A percentile compares a stretch with the other conserved stretches of the same genome.
Conservation (phyloP, 2,888 invertebrate genomes). For the Labia minor region DNA sequence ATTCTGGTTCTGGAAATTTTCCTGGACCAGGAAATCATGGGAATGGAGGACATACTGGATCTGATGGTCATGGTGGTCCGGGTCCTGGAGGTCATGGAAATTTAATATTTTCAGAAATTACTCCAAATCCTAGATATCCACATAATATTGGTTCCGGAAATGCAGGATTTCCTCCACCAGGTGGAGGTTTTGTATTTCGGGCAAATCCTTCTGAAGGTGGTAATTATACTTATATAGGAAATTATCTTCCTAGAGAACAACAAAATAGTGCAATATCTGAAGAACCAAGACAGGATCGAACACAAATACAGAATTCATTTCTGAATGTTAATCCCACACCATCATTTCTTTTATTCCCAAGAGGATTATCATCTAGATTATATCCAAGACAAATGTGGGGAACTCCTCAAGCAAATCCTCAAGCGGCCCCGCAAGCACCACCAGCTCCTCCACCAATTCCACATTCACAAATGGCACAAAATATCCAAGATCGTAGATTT, state of each 20-base stretch:
- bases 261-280: too few relatives aligned
- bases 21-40: neutral
- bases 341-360: neutral
- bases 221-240: too few relatives aligned
- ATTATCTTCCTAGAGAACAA: too few relatives aligned
- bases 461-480: constrained; percentile 29
- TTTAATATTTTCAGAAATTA: too few relatives aligned
- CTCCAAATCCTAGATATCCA: neutral
- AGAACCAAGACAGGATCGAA: too few relatives aligned
- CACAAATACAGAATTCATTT: constrained; percentile 13
- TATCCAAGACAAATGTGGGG: neutral
- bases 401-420: too few relatives aligned
- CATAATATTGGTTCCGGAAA: neutral
- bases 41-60: neutral
- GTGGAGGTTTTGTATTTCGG: too few relatives aligned
- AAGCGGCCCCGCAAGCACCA: neutral
- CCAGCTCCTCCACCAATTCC: neutral
- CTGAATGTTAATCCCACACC: constrained; percentile 20
- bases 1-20: neutral
- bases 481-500: constrained; percentile 37
- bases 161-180: too few relatives aligned
- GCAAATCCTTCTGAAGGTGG: too few relatives aligned
- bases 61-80: neutral
- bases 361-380: neutral
- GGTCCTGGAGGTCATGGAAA: neutral